These are phyloP conservation scores for Ephestia elutella DNA, from an alignment of 1,140 invertebrate species.

Conservation along the genomic window DNA sequence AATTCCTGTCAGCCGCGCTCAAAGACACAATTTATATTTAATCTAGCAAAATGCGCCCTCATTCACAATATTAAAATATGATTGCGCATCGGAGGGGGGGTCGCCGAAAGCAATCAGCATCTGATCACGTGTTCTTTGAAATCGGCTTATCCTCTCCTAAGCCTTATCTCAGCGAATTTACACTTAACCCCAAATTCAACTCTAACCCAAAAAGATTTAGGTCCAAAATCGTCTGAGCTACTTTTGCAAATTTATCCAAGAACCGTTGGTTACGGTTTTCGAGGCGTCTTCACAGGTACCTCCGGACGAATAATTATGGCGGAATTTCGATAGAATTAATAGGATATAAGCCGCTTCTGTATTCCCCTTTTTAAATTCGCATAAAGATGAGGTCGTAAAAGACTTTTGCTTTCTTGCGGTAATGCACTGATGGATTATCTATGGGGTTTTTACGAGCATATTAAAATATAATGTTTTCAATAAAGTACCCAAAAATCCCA, in stretches of 20 bases:
- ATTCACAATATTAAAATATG: conserved; percentile 71
- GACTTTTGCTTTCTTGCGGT: background rate
- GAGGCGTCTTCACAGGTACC: conserved; percentile 41
- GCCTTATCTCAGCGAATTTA: conserved; percentile 22
- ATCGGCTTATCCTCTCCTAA: conserved; percentile 52
- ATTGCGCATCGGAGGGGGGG: conserved; percentile 34
- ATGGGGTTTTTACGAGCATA: background rate
- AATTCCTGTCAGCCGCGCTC: background rate
- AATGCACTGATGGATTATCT: background rate
- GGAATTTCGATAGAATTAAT: conserved; percentile 63
- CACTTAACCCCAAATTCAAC: conserved; percentile 25
- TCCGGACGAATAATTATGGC: conserved; percentile 65
- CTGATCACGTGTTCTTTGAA: conserved; percentile 64
- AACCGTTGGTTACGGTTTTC: conserved; percentile 20
- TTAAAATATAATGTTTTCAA: background rate
- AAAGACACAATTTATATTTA: conserved; percentile 48
- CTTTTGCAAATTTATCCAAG: conserved; percentile 5
- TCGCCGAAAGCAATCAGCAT: conserved; percentile 54
- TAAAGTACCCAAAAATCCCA: background rate
- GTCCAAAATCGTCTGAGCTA: conserved; percentile 19
- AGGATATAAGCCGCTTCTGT: conserved; percentile 41
- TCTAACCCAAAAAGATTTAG: conserved; percentile 21
- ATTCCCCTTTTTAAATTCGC: conserved; percentile 29
- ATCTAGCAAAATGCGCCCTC: conserved; percentile 55
- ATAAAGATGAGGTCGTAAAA: conserved; percentile 28